phyloP scores from a whole-genome alignment of 1,140 invertebrate species.

The Notospermus geniculatus region DNA sequence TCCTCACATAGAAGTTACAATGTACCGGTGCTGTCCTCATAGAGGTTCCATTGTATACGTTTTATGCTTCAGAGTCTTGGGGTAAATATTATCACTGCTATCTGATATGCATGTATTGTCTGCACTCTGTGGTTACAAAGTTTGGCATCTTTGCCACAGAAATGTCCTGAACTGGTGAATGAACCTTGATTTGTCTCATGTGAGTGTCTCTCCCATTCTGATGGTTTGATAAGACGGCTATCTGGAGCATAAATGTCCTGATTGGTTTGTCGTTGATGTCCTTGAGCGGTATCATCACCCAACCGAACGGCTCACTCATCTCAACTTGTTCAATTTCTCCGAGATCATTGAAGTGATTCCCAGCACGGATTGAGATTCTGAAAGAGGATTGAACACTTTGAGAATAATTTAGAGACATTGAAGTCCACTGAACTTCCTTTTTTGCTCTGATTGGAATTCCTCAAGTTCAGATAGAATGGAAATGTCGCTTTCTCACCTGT shows the following conservation, averaged over 20 bases:
- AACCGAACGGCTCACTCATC: conserved; percentile 89
- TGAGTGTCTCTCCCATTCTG: conserved; percentile 98
- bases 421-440: no score
- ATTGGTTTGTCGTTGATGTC: conserved; percentile 84
- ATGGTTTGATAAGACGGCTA: conserved; percentile 82
- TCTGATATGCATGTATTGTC: conserved; percentile 75
- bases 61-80: no score
- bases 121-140: conserved; percentile 79
- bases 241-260: conserved; percentile 92
- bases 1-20: no score
- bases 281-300: conserved; percentile 84
- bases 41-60: no score
- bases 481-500: conserved; percentile 66
- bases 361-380: conserved; percentile 89
- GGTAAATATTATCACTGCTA: conserved; percentile 42
- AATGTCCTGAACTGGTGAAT: conserved; percentile 80
- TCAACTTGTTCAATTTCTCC: conserved; percentile 95
- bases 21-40: no score
- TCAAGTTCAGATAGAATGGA: no score
- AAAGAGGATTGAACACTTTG: no score
- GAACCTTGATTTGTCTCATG: conserved; percentile 93
- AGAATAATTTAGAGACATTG: no score
- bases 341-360: conserved; percentile 96
- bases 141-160: conserved; percentile 71
- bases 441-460: no score